Evolutionary conservation across 2,113 vertebrate species (phyloP), one percentile per base, ranked within the genome.

Genomic region (Centropus unirufus): DNA sequence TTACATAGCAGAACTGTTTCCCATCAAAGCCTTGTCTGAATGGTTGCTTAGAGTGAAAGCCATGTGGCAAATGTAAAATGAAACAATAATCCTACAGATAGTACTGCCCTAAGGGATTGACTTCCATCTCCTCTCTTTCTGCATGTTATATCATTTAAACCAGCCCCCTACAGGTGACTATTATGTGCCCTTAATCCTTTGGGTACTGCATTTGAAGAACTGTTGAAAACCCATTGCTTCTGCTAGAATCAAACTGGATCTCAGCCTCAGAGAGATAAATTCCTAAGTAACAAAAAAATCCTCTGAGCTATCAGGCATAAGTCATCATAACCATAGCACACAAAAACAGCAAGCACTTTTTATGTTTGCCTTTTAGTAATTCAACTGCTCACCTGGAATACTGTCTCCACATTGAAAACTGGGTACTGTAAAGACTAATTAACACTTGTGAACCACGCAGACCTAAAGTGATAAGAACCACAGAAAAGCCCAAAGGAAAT

Each of bases 81-180:
- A 88, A 88, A 81, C n/a, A 70, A 61, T 88, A 81, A 86, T 78
- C 75, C 72, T 63, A 88, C 44, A 74, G 63, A 59, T 8, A 90
- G 30, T 32, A 51, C 39, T 92, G 42, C 63, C 85, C 55, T 7
- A 15, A 87, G 47, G 70, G 51, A 80, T 1, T 91, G 74, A 20
- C 67, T 87, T 91, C 74, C 62, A 27, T 32, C 59, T 78, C 62
- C 47, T 63, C 51, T 64, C 44, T 76, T 89, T 34, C 57, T 78
- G 44, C 47, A 81, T 54, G 67, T 80, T 93, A 29, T 20, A 87
- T 94, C 63, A 89, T 75, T 78, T 75, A 93, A 93, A 94, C 34
- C 29, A 93, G 47, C 7, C 27, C 76, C 76, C 73, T 63, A 79
- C 74, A 57, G 72, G 51, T 91, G 47, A 77, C 49, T 83, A 10